phyloP scores from a whole-genome alignment of 23 tunicate genomes.

The Corella eumyota region DNA sequence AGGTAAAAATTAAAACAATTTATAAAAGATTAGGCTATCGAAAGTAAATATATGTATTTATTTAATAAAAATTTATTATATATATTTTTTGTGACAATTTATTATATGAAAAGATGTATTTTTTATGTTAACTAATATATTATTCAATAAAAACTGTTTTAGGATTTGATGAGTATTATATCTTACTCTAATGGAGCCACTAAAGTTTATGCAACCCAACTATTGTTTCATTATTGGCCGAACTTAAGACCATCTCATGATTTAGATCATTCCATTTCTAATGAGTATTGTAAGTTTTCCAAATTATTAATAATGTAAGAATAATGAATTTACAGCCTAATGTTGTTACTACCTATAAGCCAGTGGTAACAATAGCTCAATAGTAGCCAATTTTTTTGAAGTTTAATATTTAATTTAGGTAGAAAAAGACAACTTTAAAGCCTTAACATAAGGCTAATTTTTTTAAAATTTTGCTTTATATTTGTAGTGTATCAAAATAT shows the following conservation, averaged over 20 bases:
- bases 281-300: neutral
- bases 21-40: too few relatives aligned
- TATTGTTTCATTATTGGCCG: slow-evolving; percentile 85
- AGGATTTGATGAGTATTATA: slow-evolving; percentile 67
- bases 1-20: slow-evolving; percentile 15
- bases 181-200: slow-evolving; percentile 33
- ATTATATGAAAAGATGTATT: neutral
- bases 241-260: slow-evolving; percentile 12
- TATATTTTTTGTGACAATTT: neutral
- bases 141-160: neutral
- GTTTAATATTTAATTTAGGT: too few relatives aligned
- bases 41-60: neutral
- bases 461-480: too few relatives aligned
- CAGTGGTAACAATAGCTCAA: too few relatives aligned
- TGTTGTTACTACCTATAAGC: too few relatives aligned
- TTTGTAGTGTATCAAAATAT: neutral
- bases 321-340: too few relatives aligned
- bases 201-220: slow-evolving; percentile 44
- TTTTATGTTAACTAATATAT: neutral
- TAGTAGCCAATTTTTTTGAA: too few relatives aligned
- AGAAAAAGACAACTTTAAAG: too few relatives aligned
- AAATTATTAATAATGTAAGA: too few relatives aligned
- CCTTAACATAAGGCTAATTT: too few relatives aligned
- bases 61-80: neutral
- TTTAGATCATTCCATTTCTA: slow-evolving; percentile 10